Conservation (phyloP, 1,140 invertebrate species). For the Hydropsyche tenuis region DNA sequence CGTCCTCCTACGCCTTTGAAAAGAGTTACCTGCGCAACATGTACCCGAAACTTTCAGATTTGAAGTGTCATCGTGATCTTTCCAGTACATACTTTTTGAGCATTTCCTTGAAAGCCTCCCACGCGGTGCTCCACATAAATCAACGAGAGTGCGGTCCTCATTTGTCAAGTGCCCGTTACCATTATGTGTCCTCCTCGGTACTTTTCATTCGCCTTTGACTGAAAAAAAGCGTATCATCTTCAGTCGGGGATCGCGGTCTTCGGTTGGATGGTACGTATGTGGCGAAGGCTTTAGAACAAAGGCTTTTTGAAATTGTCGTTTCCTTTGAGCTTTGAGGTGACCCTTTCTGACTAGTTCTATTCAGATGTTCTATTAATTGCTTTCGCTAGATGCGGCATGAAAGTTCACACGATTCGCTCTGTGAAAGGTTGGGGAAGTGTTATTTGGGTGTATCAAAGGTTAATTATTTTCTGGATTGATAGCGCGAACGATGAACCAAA, state of each 20-base stretch:
- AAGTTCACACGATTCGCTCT: background rate
- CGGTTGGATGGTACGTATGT: background rate
- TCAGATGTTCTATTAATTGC: background rate
- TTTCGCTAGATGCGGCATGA: background rate
- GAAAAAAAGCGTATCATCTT: conserved; percentile 3
- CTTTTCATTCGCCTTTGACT: conserved; percentile 8
- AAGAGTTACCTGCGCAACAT: conserved; percentile 30
- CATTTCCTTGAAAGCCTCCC: conserved; percentile 23
- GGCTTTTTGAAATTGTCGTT: background rate
- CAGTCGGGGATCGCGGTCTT: background rate
- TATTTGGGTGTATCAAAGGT: too few relatives aligned
- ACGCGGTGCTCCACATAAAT: conserved; percentile 45
- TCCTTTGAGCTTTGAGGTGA: background rate
- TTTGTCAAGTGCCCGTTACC: conserved; percentile 43
- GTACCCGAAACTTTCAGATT: conserved; percentile 29
- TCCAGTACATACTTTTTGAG: conserved; percentile 8
- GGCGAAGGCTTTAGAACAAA: background rate
- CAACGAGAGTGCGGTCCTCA: conserved; percentile 31
- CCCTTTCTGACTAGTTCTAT: background rate
- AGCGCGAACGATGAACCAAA: too few relatives aligned
- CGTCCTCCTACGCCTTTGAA: conserved; percentile 31
- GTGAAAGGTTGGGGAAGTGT: background rate
- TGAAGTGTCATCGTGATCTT: conserved; percentile 46
- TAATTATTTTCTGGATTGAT: too few relatives aligned
- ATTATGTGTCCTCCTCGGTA: conserved; percentile 17